Base-by-base conservation (phyloP, 1,140 invertebrate genomes). In the Aphelinus certus region DNA sequence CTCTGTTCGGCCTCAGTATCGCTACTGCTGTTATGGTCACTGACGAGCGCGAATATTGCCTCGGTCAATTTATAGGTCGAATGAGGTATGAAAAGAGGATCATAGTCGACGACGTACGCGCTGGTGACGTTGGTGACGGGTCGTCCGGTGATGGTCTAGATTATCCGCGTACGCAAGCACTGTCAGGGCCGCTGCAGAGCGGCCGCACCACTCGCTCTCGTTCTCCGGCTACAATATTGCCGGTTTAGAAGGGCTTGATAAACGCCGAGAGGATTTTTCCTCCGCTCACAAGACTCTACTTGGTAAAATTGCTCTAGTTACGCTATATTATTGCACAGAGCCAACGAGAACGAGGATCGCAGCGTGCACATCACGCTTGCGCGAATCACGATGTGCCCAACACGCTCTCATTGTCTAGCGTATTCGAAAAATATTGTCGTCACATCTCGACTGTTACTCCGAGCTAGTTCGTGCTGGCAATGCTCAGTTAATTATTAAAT, bases 61-160 rank as follows among this genome's bases (percentile, higher is more conserved):
- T 55, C 26, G 49, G 46, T 69, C 66, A 75, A 75, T 75, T 75
- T 75, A 74, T 75, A 75, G 73, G 73, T 70, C 73, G 73, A 66
- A 74, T 49, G 48, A 69, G 65, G 49, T 56, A 53, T 57, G 47
- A 69, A 55, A 62, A 47, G 66, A 68, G 71, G 61, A 63, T 73
- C 63, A 73, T 49, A 7, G 51, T 48, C 26, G 10, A 67, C 64
- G 71, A 49, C 49, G n/a, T 7, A 6, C 43, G 58, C 7, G n/a
- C 4, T 58, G 61, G 42, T 62, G 48, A 71, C 48, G 68, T 53
- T 71, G 61, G 4, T n/a, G 55, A 57, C 68, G 68, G 62, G 46
- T 58, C 55, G 46, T 67, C 53, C 51, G 51, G 45, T 69, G 45
- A 58, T 69, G 49, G 67, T 60, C 56, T 1, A 60, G 48, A 43